phyloP scores from a whole-genome alignment of 2,888 invertebrate genomes.

The Cosmorhoe ocellata region DNA sequence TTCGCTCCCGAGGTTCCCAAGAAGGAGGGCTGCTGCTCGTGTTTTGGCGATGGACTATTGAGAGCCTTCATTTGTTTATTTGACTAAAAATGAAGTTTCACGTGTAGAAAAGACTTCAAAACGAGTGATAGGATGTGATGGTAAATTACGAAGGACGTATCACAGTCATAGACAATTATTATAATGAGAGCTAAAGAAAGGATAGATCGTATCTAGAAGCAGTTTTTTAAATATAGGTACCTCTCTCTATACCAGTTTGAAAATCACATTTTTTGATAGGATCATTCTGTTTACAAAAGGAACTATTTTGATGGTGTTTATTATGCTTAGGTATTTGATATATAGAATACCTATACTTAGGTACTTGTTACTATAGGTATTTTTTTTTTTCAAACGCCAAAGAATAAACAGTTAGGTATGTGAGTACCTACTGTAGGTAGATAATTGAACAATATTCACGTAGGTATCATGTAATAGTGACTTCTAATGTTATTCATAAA shows the following conservation, averaged over 20 bases:
- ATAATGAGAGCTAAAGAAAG: too few relatives aligned
- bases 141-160: not conserved
- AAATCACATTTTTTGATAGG: too few relatives aligned
- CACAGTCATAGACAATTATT: not conserved
- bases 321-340: too few relatives aligned
- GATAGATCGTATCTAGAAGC: too few relatives aligned
- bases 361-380: too few relatives aligned
- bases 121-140: not conserved
- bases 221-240: too few relatives aligned
- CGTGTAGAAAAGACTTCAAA: constrained; percentile 6
- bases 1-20: constrained; percentile 65
- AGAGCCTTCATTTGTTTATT: constrained; percentile 80
- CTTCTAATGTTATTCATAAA: too few relatives aligned
- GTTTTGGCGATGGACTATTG: constrained; percentile 75
- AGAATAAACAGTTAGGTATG: not conserved
- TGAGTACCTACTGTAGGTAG: not conserved
- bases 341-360: too few relatives aligned
- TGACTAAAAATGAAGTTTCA: constrained; percentile 50
- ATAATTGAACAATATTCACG: too few relatives aligned
- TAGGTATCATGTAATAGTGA: too few relatives aligned
- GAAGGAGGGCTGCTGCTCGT: constrained; percentile 73
- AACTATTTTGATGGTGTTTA: constrained; percentile 6
- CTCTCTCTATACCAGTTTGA: too few relatives aligned
- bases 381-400: constrained; percentile 7
- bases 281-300: too few relatives aligned